Evolutionary conservation across 2,888 invertebrate species (phyloP).

Genomic region (Ecdyonurus torrentis): DNA sequence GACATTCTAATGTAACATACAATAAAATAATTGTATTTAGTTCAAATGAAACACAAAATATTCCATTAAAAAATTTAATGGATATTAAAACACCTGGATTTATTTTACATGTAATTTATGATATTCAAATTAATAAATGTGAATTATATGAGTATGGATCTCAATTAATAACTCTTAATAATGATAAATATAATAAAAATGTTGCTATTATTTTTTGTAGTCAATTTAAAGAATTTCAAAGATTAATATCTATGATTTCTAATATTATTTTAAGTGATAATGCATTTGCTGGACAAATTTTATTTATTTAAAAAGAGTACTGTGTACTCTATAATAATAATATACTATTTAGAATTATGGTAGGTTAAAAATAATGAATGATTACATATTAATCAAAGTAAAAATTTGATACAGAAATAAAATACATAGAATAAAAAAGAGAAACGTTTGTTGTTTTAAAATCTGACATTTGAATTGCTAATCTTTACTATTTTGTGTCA

Average conservation of each 20-base stretch:
- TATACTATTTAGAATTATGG: too few relatives aligned
- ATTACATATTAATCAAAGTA: too few relatives aligned
- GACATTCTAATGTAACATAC: not conserved
- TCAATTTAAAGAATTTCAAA: not conserved
- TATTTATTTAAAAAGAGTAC: not conserved
- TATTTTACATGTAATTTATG: not conserved
- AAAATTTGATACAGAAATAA: too few relatives aligned
- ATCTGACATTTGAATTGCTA: too few relatives aligned
- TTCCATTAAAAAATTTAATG: not conserved
- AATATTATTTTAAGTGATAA: not conserved
- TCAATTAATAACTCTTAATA: not conserved
- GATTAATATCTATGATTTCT: not conserved
- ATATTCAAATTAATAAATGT: not conserved
- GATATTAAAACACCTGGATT: not conserved
- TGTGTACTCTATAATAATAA: too few relatives aligned
- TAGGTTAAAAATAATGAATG: too few relatives aligned
- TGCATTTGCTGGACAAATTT: not conserved
- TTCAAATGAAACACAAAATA: not conserved
- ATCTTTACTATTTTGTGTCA: too few relatives aligned
- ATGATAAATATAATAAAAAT: not conserved
- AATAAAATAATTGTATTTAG: not conserved
- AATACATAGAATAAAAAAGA: too few relatives aligned
- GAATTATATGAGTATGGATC: not conserved
- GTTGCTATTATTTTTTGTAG: not conserved
- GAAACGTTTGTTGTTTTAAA: too few relatives aligned